phyloP scores from a whole-genome alignment of 2,888 invertebrate species.

The Deroplatys truncata region DNA sequence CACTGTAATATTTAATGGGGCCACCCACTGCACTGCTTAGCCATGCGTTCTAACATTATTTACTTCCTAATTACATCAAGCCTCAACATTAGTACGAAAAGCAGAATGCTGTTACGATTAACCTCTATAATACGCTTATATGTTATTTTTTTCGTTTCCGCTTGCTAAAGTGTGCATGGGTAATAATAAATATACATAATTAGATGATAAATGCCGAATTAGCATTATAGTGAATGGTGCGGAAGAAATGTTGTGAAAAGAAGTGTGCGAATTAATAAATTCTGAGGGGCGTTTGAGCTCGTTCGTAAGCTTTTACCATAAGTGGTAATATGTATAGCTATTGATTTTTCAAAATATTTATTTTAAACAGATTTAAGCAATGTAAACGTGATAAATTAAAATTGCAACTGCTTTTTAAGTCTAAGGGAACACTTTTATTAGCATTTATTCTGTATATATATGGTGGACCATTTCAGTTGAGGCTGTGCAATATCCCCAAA shows the following conservation, averaged over 20 bases:
- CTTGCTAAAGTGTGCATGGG: neutral
- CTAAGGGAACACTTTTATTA: too few relatives aligned
- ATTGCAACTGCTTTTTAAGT: too few relatives aligned
- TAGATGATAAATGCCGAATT: neutral
- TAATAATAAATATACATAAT: neutral
- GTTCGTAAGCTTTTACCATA: too few relatives aligned
- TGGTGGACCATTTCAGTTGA: too few relatives aligned
- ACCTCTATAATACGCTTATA: neutral
- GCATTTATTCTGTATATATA: too few relatives aligned
- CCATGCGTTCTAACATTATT: neutral
- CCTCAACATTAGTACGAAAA: neutral
- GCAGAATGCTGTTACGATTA: neutral
- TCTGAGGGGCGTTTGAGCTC: neutral
- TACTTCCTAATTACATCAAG: neutral
- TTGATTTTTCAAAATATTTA: too few relatives aligned
- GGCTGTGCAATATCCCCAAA: too few relatives aligned
- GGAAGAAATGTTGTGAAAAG: neutral
- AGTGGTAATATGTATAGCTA: too few relatives aligned
- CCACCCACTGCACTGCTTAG: neutral
- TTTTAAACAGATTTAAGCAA: too few relatives aligned
- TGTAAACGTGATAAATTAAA: too few relatives aligned
- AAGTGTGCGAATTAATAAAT: neutral
- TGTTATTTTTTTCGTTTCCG: neutral
- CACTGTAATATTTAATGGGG: neutral
- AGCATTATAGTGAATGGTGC: neutral